Evolutionary conservation across 2,888 invertebrate genomes (phyloP), one percentile per base, ranked within the genome.

Genomic region (Pristionchus entomophagus): DNA sequence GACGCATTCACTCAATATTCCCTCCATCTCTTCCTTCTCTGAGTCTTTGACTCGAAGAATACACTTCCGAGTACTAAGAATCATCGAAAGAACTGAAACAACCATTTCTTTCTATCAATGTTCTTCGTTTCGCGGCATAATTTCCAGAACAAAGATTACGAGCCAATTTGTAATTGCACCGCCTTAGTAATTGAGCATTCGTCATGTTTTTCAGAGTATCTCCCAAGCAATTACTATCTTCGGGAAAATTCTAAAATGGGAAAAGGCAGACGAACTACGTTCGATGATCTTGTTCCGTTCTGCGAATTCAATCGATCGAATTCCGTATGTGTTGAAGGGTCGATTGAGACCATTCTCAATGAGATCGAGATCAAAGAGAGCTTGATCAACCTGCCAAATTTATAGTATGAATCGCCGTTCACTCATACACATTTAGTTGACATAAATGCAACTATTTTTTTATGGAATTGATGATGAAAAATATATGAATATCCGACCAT

Each of bases 311-410:
- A 85, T 73, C 5, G 73, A 73, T 35, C 85, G 73, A 51, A 85
- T 49, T 26, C 85, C 85, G 45, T 77, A 85, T 2, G 85, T 73
- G 19, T 73, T 85, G 41, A 41, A 45, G 26, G 85, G 85, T 32
- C 38, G 73, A 38, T 53, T 45, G 35, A 85, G 56, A 26, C 73
- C 73, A n/a, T 51, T n/a, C 56, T 85, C 73, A 26, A 85, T 85
- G 0, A 51, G 19, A 41, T 53, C 53, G 38, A 85, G 85, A 49
- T 85, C 85, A 56, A 73, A 85, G 2, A 85, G 77, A 5, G 85
- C 85, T 45, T 77, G 53, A n/a, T 85, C 85, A 0, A 85, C 17
- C 85, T 85, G 12, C 26, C n/a, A n/a, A n/a, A n/a, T n/a, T n/a
- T n/a, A n/a, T n/a, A n/a, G n/a, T n/a, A n/a, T n/a, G n/a, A n/a